These are phyloP conservation scores for Lycocerus yunnanus DNA, from an alignment of 2,888 invertebrate species.

Conservation along the genomic window DNA sequence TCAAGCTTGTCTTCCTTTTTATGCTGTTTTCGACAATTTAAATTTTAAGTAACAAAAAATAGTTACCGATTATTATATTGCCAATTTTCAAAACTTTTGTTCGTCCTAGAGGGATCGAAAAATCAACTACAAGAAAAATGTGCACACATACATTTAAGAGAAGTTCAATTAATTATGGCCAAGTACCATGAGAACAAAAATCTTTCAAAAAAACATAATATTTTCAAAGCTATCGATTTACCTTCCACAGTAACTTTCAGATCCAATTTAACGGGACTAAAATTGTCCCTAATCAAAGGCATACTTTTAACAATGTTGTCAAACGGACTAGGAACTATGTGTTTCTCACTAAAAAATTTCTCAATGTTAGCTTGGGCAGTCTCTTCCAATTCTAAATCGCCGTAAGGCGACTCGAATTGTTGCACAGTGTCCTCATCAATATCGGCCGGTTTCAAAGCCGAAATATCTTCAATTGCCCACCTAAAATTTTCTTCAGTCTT, in stretches of 20 bases:
- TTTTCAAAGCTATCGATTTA: background rate
- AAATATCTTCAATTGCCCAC: slow-evolving; percentile 75
- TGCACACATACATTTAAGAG: too few species aligned
- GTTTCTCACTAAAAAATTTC: slow-evolving; percentile 54
- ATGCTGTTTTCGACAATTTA: too few species aligned
- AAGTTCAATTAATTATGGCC: too few species aligned
- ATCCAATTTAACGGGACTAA: slow-evolving; percentile 22
- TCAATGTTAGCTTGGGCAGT: slow-evolving; percentile 71
- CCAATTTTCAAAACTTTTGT: too few species aligned
- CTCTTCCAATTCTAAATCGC: slow-evolving; percentile 67
- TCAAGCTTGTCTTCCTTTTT: too few species aligned
- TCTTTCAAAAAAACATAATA: too few species aligned
- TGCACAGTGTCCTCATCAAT: slow-evolving; percentile 68
- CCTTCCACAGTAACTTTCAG: slow-evolving; percentile 6
- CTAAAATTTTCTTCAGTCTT: slow-evolving; percentile 59
- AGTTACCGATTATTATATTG: too few species aligned
- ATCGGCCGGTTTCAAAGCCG: slow-evolving; percentile 68
- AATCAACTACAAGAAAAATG: too few species aligned
- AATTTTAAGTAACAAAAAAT: too few species aligned
- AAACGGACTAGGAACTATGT: slow-evolving; percentile 54
- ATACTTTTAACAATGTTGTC: slow-evolving; percentile 31
- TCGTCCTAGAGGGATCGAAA: too few species aligned
- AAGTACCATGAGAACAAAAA: too few species aligned
- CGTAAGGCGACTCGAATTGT: slow-evolving; percentile 65
- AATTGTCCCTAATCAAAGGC: slow-evolving; percentile 31